Percentiles rank a stretch among this genome's conserved stretches.
phyloP scores from a whole-genome alignment of 2,797 vertebrate species.

The Phataginus tetradactyla region DNA sequence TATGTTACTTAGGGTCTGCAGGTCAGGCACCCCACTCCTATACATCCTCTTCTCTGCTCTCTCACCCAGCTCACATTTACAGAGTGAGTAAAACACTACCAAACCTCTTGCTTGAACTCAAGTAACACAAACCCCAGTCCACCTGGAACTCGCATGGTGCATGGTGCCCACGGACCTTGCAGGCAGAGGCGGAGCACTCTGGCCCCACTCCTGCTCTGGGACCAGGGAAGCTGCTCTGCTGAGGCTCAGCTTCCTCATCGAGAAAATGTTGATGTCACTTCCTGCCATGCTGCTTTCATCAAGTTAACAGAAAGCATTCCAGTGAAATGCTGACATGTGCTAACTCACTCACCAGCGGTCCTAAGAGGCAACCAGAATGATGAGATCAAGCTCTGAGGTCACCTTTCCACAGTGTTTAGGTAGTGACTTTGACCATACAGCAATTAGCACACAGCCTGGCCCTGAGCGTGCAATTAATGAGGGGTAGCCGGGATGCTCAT shows the following conservation, averaged over 20 bases:
- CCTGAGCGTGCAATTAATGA: neutral
- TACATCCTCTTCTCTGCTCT: neutral
- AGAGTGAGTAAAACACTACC: neutral
- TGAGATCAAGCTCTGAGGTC: too few species aligned
- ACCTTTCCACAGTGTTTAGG: neutral
- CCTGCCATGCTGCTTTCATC: neutral
- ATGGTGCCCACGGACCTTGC: too few species aligned
- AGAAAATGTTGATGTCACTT: neutral
- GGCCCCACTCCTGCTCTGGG: too few species aligned
- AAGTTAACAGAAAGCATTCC: neutral
- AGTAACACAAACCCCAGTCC: too few species aligned
- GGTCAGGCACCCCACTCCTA: too few species aligned
- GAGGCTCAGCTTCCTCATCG: neutral
- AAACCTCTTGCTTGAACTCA: neutral
- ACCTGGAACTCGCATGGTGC: too few species aligned
- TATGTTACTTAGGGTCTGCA: too few species aligned
- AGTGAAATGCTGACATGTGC: accelerated
- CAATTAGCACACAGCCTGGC: neutral
- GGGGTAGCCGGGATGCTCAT: accelerated
- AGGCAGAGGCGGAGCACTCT: too few species aligned
- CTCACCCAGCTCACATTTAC: neutral
- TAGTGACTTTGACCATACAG: too few species aligned
- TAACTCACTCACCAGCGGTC: neutral
- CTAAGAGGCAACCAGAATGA: neutral
- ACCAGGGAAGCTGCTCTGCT: accelerated